Evolutionary conservation across 2,888 invertebrate species (phyloP), one percentile per base, ranked within the genome.

Genomic region (Iselma pallidipennis): DNA sequence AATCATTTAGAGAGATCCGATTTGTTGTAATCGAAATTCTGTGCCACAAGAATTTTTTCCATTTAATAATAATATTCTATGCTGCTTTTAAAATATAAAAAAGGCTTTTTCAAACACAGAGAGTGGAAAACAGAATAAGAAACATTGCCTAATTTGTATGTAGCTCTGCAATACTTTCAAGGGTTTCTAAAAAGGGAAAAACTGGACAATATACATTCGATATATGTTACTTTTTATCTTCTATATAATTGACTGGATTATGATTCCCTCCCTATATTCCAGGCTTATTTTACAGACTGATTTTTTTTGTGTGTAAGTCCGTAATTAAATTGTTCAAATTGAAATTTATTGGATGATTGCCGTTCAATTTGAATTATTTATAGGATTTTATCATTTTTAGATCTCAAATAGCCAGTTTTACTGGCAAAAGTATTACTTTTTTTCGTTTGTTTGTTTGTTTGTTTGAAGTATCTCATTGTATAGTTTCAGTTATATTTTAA

Each of bases 201-300:
- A 55, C 48, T 52, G 66, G 74, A 74, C 74, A 71, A 74, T 74
- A 73, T 72, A 66, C 66, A 67, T 48, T 14, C 49, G 62, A 66
- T 72, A 71, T 67, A 70, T 70, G 69, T 62, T 61, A 56, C 12
- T 54, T 59, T 66, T 48, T 58, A 49, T 65, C 49, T n/a, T n/a
- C n/a, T n/a, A n/a, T n/a, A n/a, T n/a, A n/a, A n/a, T n/a, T n/a
- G n/a, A n/a, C n/a, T n/a, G n/a, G n/a, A n/a, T n/a, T n/a, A n/a
- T n/a, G n/a, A n/a, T n/a, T n/a, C n/a, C n/a, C n/a, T n/a, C n/a
- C n/a, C n/a, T n/a, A n/a, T n/a, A n/a, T n/a, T n/a, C n/a, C n/a
- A n/a, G n/a, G n/a, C n/a, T 66, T 73, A 66, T 66, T 68, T 64
- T 37, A 56, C 70, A 74, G 75, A 74, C 75, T 75, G 75, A 76